Conservation (phyloP, 2,888 invertebrate genomes). For the Morpho deidamia region DNA sequence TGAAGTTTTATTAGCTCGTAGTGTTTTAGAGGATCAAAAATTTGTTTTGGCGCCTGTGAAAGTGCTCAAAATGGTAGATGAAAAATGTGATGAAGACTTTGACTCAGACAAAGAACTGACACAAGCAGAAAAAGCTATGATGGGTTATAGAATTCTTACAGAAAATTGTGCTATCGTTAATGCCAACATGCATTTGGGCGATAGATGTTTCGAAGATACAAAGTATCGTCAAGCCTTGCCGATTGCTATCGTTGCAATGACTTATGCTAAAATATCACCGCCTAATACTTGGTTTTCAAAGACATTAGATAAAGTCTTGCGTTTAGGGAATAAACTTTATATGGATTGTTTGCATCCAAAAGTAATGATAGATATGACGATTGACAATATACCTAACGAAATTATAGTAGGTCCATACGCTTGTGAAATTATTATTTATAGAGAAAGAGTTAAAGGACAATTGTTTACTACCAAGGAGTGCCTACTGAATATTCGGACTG, state of each 20-base stretch:
- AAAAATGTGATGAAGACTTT: conserved; percentile 61
- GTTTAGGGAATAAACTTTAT: conserved; percentile 78
- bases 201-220: conserved; percentile 77
- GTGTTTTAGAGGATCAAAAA: conserved; percentile 66
- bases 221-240: conserved; percentile 80
- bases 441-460: conserved; percentile 69
- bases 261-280: conserved; percentile 82
- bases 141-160: conserved; percentile 75
- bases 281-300: conserved; percentile 79
- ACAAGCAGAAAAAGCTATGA: conserved; percentile 67
- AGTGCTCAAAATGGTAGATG: conserved; percentile 64
- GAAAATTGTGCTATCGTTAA: conserved; percentile 77
- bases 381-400: conserved; percentile 77
- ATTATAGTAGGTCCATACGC: conserved; percentile 77
- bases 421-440: conserved; percentile 77
- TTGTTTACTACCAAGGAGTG: conserved; percentile 72
- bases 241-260: conserved; percentile 78
- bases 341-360: conserved; percentile 71
- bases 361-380: conserved; percentile 62
- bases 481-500: conserved; percentile 64
- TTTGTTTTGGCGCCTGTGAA: conserved; percentile 68
- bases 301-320: conserved; percentile 78
- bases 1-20: conserved; percentile 70
- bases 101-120: conserved; percentile 69
- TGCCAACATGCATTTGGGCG: conserved; percentile 78